Evolutionary conservation across 2,113 vertebrate genomes (phyloP).

Genomic region (Barnardius zonarius): DNA sequence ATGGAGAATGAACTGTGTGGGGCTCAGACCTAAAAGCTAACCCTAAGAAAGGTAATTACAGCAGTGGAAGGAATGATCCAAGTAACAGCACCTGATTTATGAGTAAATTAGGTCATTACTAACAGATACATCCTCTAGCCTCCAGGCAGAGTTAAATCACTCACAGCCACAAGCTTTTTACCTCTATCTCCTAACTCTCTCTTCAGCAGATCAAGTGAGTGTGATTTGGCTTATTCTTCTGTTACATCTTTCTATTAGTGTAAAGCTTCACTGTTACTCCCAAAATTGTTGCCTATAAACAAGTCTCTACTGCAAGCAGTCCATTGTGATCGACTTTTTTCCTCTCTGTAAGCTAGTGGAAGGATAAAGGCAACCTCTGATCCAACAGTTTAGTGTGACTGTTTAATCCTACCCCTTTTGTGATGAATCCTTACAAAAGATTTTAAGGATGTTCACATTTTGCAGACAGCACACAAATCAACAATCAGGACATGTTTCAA

Average conservation of each 20-base stretch:
- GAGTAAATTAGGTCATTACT: neutral
- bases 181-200: neutral
- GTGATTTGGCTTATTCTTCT: neutral
- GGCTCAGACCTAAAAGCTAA: neutral
- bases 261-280: neutral
- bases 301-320: no score
- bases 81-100: neutral
- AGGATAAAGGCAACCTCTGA: neutral
- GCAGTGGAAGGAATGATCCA: neutral
- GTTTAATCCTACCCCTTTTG: neutral
- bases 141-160: neutral
- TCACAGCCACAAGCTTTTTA: neutral
- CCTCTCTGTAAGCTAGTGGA: no score
- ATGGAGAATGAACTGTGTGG: neutral
- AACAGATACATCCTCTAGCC: neutral
- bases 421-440: neutral
- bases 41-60: neutral
- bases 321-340: neutral
- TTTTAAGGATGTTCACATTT: neutral
- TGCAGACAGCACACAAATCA: neutral
- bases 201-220: neutral
- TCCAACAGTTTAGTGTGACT: rapidly evolving
- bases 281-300: neutral
- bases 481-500: neutral
- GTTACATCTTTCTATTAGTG: neutral